Base-by-base conservation (phyloP, 2,888 invertebrate genomes). In the Nomada fucata region DNA sequence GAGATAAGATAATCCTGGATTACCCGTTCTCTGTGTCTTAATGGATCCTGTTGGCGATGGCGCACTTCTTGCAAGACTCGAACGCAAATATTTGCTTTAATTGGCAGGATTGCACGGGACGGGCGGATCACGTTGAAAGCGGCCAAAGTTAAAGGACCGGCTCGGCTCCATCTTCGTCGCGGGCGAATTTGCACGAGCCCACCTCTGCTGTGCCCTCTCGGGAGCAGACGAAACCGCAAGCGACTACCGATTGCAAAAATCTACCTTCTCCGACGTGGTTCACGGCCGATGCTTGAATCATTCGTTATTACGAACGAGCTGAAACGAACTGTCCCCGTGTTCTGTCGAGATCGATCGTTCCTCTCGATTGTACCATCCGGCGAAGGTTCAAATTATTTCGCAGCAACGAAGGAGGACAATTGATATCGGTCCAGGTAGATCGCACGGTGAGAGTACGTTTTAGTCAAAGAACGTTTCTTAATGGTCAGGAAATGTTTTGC, bases 1-100 rank as follows among this genome's bases (percentile, higher is more conserved):
- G 68, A 69, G 79, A 69, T 79, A 76, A 68, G 61, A 74, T 83
- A 78, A 81, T 82, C 83, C 61, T 1, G 76, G 82, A 84, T 84
- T 84, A 79, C 69, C 73, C 72, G 64, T 67, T 69, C 78, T 64
- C 18, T 68, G 59, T 71, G 73, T 82, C 76, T 79, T 65, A 50
- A 68, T 70, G 67, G 69, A 78, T 70, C 55, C 59, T 23, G 53
- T 42, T 61, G 47, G 36, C 23, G 42, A 63, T 55, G 36, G 57
- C 29, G 74, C 60, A 36, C 67, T 71, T 50, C 69, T 80, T 72
- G 70, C 72, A 68, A 84, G 64, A 73, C 74, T 76, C 60, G 71
- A 76, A 60, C 63, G 70, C 70, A 76, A 85, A 83, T 82, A 81
- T 80, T 78, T 79, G 69, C 42, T 81, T 75, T 83, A 83, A 85